Evolutionary conservation across 2,113 vertebrate species (phyloP).

Genomic region (Fregetta grallaria): DNA sequence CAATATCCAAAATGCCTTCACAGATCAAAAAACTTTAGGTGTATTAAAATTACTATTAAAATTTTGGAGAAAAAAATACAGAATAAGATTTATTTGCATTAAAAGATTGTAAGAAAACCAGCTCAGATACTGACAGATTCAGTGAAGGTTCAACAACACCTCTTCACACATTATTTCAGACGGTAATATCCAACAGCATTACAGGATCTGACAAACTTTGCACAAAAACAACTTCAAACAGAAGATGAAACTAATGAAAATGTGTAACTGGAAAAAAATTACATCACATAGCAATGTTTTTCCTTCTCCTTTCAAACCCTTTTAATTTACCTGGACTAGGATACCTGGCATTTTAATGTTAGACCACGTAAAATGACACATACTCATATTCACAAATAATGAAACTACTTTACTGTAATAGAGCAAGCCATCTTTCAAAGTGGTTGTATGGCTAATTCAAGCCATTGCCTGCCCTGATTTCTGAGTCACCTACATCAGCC

Average conservation of each 20-base stretch:
- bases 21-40: neutral
- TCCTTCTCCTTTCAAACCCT: neutral
- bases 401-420: neutral
- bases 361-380: neutral
- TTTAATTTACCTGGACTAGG: neutral
- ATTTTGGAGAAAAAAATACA: neutral
- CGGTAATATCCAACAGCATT: neutral
- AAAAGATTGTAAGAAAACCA: neutral
- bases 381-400: neutral
- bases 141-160: neutral
- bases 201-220: neutral
- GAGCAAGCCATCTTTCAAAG: neutral
- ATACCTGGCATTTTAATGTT: neutral
- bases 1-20: neutral
- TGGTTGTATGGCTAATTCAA: neutral
- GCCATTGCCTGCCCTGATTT: neutral
- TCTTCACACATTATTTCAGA: neutral
- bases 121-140: neutral
- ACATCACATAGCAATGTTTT: neutral
- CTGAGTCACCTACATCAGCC: neutral
- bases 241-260: neutral
- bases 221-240: neutral
- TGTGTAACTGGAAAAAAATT: neutral
- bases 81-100: neutral
- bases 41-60: neutral